Evolutionary conservation across 2,888 invertebrate species (phyloP).

Genomic region (Acrobasis consociella): DNA sequence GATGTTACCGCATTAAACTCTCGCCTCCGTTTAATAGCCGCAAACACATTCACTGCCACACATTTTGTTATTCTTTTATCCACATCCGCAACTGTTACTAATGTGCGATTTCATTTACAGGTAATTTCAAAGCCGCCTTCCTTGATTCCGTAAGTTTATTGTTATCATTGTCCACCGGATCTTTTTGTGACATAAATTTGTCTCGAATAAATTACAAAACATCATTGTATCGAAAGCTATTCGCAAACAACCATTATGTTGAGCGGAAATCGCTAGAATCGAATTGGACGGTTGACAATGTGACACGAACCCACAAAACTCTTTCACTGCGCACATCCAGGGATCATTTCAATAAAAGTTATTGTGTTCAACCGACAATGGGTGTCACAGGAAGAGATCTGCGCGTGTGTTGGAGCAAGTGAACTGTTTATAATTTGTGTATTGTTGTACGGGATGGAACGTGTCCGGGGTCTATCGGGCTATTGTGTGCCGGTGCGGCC

Average conservation of each 20-base stretch:
- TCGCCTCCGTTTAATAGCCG: slow-evolving; percentile 18
- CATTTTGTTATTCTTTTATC: slow-evolving; percentile 16
- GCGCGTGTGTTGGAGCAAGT: slow-evolving; percentile 76
- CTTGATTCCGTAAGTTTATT: slow-evolving; percentile 46
- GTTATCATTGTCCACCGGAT: slow-evolving; percentile 49
- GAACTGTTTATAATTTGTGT: slow-evolving; percentile 82
- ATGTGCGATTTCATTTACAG: slow-evolving; percentile 62
- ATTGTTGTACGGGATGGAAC: slow-evolving; percentile 72
- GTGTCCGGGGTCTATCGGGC: slow-evolving; percentile 57
- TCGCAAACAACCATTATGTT: slow-evolving; percentile 59
- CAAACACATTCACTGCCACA: slow-evolving; percentile 11
- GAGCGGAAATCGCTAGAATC: slow-evolving; percentile 73
- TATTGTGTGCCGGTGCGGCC: slow-evolving; percentile 59
- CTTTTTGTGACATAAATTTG: slow-evolving; percentile 61
- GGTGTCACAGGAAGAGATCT: slow-evolving; percentile 77
- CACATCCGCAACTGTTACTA: slow-evolving; percentile 43
- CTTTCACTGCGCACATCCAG: slow-evolving; percentile 59
- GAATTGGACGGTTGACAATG: slow-evolving; percentile 69
- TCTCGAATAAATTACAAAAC: slow-evolving; percentile 46
- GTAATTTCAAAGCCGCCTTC: slow-evolving; percentile 62
- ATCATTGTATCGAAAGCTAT: slow-evolving; percentile 54
- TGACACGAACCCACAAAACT: slow-evolving; percentile 71
- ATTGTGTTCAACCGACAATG: slow-evolving; percentile 80
- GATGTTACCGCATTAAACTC: slow-evolving; percentile 28
- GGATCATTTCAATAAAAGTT: slow-evolving; percentile 81